phyloP scores from a whole-genome alignment of 2,113 vertebrate species.

The Zapus hudsonius region DNA sequence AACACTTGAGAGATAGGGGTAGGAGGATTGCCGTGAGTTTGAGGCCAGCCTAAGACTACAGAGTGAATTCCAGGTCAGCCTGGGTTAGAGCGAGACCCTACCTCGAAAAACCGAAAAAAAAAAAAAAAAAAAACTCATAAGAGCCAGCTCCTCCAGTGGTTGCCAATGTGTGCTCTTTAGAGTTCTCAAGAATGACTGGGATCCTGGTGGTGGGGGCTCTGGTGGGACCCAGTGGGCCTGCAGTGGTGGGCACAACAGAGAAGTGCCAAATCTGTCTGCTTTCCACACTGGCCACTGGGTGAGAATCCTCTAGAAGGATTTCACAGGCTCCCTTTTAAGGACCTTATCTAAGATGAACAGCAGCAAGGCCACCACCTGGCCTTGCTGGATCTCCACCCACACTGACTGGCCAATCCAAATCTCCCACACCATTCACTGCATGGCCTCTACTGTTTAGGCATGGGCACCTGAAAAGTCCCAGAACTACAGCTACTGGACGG shows the following conservation, averaged over 20 bases:
- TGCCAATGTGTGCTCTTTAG: neutral
- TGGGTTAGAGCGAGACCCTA: too few relatives aligned
- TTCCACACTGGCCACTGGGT: neutral
- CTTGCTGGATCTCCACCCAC: neutral
- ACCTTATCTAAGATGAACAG: neutral
- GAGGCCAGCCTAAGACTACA: too few relatives aligned
- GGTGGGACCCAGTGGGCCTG: neutral
- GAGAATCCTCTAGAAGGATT: neutral
- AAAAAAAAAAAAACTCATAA: neutral
- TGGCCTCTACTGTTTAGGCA: rapidly evolving
- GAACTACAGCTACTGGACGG: too few relatives aligned
- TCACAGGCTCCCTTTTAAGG: neutral
- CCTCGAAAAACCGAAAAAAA: too few relatives aligned
- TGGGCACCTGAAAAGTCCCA: neutral
- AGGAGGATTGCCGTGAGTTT: too few relatives aligned
- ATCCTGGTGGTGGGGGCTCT: too few relatives aligned
- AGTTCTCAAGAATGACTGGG: neutral
- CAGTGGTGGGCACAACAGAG: neutral
- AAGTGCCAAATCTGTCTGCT: neutral
- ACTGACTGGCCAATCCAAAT: neutral
- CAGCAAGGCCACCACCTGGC: neutral
- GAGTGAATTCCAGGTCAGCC: too few relatives aligned
- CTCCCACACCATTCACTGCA: neutral
- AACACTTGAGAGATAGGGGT: too few relatives aligned
- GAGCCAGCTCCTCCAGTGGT: neutral